Evolutionary conservation across 2,888 invertebrate species (phyloP).

Genomic region (Protonemura montana): DNA sequence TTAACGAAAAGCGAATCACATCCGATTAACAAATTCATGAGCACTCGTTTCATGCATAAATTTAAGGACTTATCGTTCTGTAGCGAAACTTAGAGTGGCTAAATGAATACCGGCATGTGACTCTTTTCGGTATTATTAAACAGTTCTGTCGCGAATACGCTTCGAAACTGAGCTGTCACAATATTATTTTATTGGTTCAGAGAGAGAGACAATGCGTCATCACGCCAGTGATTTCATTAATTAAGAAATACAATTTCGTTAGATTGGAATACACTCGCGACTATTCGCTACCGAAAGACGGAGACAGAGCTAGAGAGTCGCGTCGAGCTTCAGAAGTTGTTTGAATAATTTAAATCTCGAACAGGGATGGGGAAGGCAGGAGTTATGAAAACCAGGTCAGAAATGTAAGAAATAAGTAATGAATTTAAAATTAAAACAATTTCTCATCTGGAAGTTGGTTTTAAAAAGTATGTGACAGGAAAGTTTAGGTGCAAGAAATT

Average conservation of each 20-base stretch:
- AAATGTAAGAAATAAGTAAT: conserved; percentile 30
- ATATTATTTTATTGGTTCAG: conserved; percentile 28
- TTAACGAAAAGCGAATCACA: neutral
- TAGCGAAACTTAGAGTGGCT: neutral
- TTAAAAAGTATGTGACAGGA: conserved; percentile 19
- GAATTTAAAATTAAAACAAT: conserved; percentile 36
- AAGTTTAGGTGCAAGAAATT: conserved; percentile 4
- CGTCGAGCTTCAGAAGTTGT: neutral
- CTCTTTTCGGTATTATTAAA: too few relatives aligned
- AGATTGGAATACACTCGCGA: conserved; percentile 15
- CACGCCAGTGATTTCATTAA: conserved; percentile 29
- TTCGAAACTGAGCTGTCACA: conserved; percentile 4
- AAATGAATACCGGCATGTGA: too few relatives aligned
- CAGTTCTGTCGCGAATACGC: too few relatives aligned
- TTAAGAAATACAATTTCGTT: conserved; percentile 30
- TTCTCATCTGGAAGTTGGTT: conserved; percentile 23
- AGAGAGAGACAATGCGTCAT: conserved; percentile 26
- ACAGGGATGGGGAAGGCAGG: neutral
- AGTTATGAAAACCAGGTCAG: conserved; percentile 18
- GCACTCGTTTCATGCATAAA: neutral
- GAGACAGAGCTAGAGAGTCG: neutral
- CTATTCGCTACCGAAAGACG: too few relatives aligned
- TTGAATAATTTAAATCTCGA: conserved; percentile 31
- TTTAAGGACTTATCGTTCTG: neutral
- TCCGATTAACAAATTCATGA: neutral